Evolutionary conservation across 2,888 invertebrate species (phyloP), one percentile per base, ranked within the genome.

Genomic region (Drosophila stalkeri): DNA sequence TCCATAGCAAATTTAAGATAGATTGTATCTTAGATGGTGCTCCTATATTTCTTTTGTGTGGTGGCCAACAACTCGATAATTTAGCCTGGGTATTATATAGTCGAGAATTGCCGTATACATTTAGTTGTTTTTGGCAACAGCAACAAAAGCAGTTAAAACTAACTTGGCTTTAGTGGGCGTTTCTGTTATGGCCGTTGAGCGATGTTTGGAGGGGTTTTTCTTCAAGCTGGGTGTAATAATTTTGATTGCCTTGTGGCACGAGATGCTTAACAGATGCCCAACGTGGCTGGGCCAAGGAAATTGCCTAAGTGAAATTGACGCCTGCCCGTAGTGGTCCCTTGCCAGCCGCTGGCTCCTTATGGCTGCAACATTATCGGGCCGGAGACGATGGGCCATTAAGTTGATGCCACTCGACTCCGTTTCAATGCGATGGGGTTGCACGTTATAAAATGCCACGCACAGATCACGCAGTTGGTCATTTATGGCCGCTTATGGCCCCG

Each of bases 221-320:
- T 66, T 60, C 8, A 27, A 43, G 77, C 68, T 78, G 67, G 73
- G 82, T 84, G 84, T 75, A 84, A 84, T 85, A 80, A 82, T 86
- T 82, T 82, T 89, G 89, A 87, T 87, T 84, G 84, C 86, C 86
- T 86, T 70, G 71, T 82, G 86, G 81, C 86, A 89, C 89, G 86
- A 89, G 81, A 87, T 82, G 84, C 77, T 77, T 72, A 81, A 72
- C 77, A 75, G 59, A 54, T 73, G 68, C 27, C 35, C 64, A 56
- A 23, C 20, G 31, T 14, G 33, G 31, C 52, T 43, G 23, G 62
- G n/a, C 23, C 23, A 47, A 75, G 85, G 81, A 81, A 84, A 86
- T 84, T 69, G 75, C 72, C 47, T 63, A 75, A 74, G 80, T 80
- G 77, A 79, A 82, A 80, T 81, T 82, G 70, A 72, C 70, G 81